phyloP scores from a whole-genome alignment of 1,140 invertebrate species.

The Plodia interpunctella region DNA sequence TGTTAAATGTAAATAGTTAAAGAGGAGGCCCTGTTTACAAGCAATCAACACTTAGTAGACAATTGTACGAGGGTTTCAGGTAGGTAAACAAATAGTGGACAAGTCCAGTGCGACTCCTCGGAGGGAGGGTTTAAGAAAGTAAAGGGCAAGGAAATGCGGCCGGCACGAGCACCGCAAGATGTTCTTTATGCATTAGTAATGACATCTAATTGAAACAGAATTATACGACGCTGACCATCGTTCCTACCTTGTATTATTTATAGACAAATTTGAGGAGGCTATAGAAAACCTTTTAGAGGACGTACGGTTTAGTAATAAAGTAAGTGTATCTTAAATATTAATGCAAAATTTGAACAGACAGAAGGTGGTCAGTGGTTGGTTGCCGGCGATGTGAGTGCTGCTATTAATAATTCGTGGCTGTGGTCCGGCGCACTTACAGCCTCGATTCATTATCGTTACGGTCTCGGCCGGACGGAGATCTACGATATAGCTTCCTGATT shows the following conservation, averaged over 20 bases:
- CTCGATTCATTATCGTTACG: constrained; percentile 74
- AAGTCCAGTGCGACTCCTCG: constrained; percentile 43
- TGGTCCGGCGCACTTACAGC: constrained; percentile 60
- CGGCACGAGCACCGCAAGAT: constrained; percentile 40
- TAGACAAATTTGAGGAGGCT: constrained; percentile 17
- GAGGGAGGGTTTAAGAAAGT: constrained; percentile 48
- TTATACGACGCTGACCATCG: constrained; percentile 45
- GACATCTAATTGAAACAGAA: constrained; percentile 62
- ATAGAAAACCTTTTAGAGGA: constrained; percentile 19
- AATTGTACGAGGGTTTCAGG: constrained; percentile 60
- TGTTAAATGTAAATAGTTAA: constrained; percentile 50
- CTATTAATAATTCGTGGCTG: constrained; percentile 69
- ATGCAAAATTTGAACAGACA: constrained; percentile 30
- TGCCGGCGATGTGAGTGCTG: constrained; percentile 36
- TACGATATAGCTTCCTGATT: constrained; percentile 72
- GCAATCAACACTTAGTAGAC: constrained; percentile 70
- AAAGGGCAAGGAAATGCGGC: constrained; percentile 60
- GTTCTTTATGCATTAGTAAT: constrained; percentile 71
- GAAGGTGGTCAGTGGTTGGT: constrained; percentile 13
- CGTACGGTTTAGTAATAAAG: neutral
- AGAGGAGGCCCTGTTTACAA: constrained; percentile 59
- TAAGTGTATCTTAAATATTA: constrained; percentile 18
- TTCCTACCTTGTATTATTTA: constrained; percentile 39
- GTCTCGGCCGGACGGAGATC: constrained; percentile 62
- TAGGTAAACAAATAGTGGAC: constrained; percentile 67